Evolutionary conservation across 2,113 vertebrate genomes (phyloP), one percentile per base, ranked within the genome.

Genomic region (Carassius gibelio): DNA sequence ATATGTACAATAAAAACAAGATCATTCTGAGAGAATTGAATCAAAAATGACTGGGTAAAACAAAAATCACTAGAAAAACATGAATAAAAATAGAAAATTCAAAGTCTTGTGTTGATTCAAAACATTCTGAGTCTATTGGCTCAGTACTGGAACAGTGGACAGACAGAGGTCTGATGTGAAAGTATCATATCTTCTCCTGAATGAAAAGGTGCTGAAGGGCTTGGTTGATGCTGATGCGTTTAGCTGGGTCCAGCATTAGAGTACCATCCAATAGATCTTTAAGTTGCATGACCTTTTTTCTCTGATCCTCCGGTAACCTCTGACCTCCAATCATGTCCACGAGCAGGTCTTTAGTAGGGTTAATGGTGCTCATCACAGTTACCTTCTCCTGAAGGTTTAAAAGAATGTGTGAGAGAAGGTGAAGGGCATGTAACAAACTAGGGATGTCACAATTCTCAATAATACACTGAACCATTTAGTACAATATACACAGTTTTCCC

Each of bases 311-410:
- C 5, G 98, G 98, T 90, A 99, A 97, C 50, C 98, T 95, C 93
- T 99, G 98, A 92, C 96, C 95, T 81, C 98, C 98, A 69, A 99
- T 95, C 96, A 99, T 96, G 91, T 99, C 98, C 34, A 95, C 93
- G 92, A 99, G 95, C 21, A 99, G 95, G 96, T 99, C 98, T 96
- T 99, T 99, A 92, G 97, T 99, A 92, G 98, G 96, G 93, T 99
- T 99, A 94, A 99, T 99, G 94, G 98, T 99, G 95, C 97, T 99
- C 97, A 99, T 99, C 90, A 99, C 96, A 3, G 98, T 99, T 92
- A 99, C 97, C 93, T 99, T 99, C 94, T 99, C 98, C 98, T 99
- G 92, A 61, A 69, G 42, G 21, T 1, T 1, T 15, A 42, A 68
- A 45, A 55, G 0, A 8, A 11, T 42, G 17, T 71, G 68, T 10